phyloP scores from a whole-genome alignment of 2,113 vertebrate species.

The Haemorhous mexicanus region DNA sequence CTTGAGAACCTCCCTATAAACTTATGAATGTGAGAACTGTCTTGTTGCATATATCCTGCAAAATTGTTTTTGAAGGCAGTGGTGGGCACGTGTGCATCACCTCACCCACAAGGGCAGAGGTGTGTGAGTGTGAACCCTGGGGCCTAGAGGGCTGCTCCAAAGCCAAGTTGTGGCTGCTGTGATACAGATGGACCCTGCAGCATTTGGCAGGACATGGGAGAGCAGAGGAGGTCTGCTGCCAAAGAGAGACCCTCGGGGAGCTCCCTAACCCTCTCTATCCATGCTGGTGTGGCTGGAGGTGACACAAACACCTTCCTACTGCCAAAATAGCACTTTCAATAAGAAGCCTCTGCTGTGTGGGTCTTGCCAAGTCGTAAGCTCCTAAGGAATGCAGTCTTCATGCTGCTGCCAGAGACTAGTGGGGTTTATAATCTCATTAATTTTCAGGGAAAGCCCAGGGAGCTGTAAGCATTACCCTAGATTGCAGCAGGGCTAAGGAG shows the following conservation, averaged over 20 bases:
- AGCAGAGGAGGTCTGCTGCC: background rate
- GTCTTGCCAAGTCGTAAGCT: background rate
- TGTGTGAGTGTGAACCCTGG: background rate
- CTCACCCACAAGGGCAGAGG: background rate
- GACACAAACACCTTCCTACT: background rate
- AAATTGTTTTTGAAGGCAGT: background rate
- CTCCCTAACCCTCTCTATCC: background rate
- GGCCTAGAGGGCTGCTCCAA: background rate
- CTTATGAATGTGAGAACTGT: background rate
- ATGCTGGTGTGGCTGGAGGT: background rate
- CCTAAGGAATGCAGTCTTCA: background rate
- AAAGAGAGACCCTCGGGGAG: background rate
- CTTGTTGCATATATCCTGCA: background rate
- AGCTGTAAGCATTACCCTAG: background rate
- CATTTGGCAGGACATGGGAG: background rate
- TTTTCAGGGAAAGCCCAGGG: background rate
- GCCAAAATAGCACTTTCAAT: background rate
- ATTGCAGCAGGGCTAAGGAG: background rate
- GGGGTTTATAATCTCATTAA: slow-evolving; percentile 49
- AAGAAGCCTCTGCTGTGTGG: background rate
- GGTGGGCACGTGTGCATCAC: fast-evolving
- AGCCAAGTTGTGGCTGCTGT: background rate
- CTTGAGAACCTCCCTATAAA: background rate
- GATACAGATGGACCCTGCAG: background rate
- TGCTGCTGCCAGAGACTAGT: background rate